Percentiles rank a stretch among this genome's conserved stretches.
phyloP scores from a whole-genome alignment of 2,797 vertebrate species.

The Characodon lateralis region DNA sequence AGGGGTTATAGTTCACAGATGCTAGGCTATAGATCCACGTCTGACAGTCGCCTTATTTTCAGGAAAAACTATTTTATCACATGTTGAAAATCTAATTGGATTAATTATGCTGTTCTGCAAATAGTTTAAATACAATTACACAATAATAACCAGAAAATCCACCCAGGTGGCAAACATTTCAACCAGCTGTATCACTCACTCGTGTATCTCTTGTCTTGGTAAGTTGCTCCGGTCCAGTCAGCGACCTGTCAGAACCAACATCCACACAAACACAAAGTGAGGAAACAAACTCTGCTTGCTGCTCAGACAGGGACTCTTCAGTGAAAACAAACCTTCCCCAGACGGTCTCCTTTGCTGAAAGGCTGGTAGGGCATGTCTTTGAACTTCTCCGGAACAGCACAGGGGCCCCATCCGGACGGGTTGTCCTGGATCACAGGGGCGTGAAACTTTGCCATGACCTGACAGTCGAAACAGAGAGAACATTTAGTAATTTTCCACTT shows the following conservation, averaged over 20 bases:
- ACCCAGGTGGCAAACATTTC: background rate
- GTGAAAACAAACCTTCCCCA: conserved; percentile 88
- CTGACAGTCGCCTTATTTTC: background rate
- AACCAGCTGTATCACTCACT: conserved; percentile 80
- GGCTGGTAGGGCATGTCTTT: conserved; percentile 99
- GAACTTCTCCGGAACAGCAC: conserved; percentile 95
- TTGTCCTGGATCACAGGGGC: conserved; percentile 99
- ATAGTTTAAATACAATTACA: too few species aligned
- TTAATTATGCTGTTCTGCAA: too few species aligned
- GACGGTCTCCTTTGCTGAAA: conserved; percentile 97
- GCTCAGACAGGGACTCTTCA: rapidly evolving
- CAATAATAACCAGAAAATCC: too few species aligned
- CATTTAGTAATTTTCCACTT: background rate
- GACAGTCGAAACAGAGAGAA: background rate
- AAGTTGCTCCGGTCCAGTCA: conserved; percentile 98
- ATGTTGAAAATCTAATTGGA: background rate
- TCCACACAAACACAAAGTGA: background rate
- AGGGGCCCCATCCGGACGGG: conserved; percentile 95
- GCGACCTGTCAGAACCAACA: conserved; percentile 83
- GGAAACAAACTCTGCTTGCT: rapidly evolving
- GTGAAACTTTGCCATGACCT: conserved; percentile 93
- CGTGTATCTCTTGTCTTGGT: conserved; percentile 98
- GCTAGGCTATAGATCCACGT: background rate
- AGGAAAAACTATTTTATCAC: background rate
- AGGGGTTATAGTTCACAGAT: too few species aligned